A percentile compares a stretch with the other conserved stretches of the same genome.
These are phyloP conservation scores for Cynodonichthys magdalenae DNA, from an alignment of 2,797 vertebrate species.

Conservation along the genomic window DNA sequence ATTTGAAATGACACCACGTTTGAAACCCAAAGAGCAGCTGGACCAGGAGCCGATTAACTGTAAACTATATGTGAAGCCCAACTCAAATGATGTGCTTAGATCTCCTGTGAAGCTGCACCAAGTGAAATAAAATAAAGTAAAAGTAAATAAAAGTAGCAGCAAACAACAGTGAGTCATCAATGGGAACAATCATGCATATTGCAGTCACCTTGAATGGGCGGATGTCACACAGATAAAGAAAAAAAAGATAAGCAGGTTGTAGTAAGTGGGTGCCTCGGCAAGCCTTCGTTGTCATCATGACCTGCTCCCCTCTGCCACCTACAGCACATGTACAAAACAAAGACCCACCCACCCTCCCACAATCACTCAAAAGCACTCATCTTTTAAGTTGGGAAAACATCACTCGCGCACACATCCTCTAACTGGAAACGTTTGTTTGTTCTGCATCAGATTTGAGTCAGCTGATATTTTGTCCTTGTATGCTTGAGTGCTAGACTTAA, in stretches of 20 bases:
- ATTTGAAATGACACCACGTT: slow-evolving; percentile 36
- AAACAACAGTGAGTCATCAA: slow-evolving; percentile 64
- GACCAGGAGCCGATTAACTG: neutral
- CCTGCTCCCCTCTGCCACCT: slow-evolving; percentile 54
- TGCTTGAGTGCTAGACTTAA: slow-evolving; percentile 47
- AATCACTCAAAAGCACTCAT: slow-evolving; percentile 21
- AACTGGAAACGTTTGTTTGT: slow-evolving; percentile 35
- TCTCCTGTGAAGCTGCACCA: slow-evolving; percentile 32
- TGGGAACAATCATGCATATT: slow-evolving; percentile 45
- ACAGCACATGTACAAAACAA: slow-evolving; percentile 31
- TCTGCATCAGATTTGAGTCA: slow-evolving; percentile 18
- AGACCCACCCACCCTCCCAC: slow-evolving; percentile 44
- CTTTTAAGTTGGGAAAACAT: slow-evolving; percentile 35
- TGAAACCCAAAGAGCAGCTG: slow-evolving; percentile 14
- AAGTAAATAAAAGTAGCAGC: slow-evolving; percentile 27
- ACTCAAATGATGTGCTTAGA: slow-evolving; percentile 25
- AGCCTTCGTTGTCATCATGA: slow-evolving; percentile 38
- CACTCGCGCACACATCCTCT: slow-evolving; percentile 9
- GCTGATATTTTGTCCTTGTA: slow-evolving; percentile 55
- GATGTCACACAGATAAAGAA: slow-evolving; percentile 47
- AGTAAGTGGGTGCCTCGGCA: slow-evolving; percentile 50
- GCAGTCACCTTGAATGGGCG: slow-evolving; percentile 49
- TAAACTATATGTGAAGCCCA: slow-evolving; percentile 30
- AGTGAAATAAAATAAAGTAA: slow-evolving; percentile 28
- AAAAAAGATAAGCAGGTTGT: slow-evolving; percentile 32